Conservation (phyloP, 2,888 invertebrate species). For the Criorhina ranunculi region DNA sequence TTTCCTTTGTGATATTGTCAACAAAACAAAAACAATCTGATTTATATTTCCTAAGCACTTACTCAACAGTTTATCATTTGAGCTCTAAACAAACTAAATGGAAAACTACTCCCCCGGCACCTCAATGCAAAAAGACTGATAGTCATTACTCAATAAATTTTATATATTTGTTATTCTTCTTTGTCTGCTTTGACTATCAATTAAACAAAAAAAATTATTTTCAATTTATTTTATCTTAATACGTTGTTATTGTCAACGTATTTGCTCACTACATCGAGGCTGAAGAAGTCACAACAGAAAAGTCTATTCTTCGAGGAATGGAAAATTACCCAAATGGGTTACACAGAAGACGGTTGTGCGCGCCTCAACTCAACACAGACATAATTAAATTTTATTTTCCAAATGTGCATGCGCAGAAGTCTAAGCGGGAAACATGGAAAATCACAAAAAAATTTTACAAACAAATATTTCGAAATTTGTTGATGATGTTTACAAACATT, state of each 20-base stretch:
- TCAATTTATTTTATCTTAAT: conserved; percentile 49
- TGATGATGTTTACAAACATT: conserved; percentile 21
- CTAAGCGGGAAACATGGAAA: background rate
- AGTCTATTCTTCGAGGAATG: conserved; percentile 15
- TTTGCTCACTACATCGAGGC: conserved; percentile 8
- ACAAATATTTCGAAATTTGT: background rate
- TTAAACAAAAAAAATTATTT: conserved; percentile 39
- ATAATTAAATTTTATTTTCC: conserved; percentile 8
- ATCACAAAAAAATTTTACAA: background rate
- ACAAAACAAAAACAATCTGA: background rate
- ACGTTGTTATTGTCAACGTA: conserved; percentile 46
- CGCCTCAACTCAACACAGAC: conserved; percentile 6
- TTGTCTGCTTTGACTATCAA: conserved; percentile 17
- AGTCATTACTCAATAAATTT: conserved; percentile 21
- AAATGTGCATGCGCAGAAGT: conserved; percentile 11
- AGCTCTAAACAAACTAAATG: conserved; percentile 20
- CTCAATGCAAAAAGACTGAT: conserved; percentile 1
- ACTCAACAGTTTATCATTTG: conserved; percentile 1
- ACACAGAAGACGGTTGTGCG: background rate
- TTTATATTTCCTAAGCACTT: background rate
- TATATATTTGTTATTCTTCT: background rate
- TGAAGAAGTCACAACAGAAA: background rate
- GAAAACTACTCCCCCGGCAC: conserved; percentile 9
- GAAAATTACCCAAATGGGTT: conserved; percentile 40
- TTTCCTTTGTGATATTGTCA: background rate